A percentile compares a stretch with the other conserved stretches of the same genome.
phyloP scores from a whole-genome alignment of 1,140 invertebrate species.

The Holotrichia oblita region DNA sequence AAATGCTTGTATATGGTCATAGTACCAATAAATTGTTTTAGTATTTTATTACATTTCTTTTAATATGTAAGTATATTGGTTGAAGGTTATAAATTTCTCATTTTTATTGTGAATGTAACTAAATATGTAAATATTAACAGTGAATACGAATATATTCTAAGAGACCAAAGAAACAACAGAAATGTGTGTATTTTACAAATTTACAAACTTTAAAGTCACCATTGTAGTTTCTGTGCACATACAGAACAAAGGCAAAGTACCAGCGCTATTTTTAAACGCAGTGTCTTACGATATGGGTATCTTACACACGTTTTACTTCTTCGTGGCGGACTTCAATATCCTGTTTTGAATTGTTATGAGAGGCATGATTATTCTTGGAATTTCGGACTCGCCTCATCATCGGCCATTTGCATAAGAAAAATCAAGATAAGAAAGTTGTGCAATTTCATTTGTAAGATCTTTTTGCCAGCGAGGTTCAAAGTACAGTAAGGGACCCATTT shows the following conservation, averaged over 20 bases:
- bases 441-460: slow-evolving; percentile 34
- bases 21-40: too few species aligned
- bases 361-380: slow-evolving; percentile 33
- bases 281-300: slow-evolving; percentile 15
- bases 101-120: too few species aligned
- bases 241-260: slow-evolving; percentile 26
- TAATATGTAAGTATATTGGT: too few species aligned
- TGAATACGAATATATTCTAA: background rate
- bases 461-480: background rate
- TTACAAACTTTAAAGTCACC: slow-evolving; percentile 3
- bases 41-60: too few species aligned
- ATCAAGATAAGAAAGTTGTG: slow-evolving; percentile 32
- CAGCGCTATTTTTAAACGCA: slow-evolving; percentile 31
- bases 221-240: slow-evolving; percentile 3
- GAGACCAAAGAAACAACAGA: background rate
- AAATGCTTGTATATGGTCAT: too few species aligned
- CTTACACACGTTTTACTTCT: slow-evolving; percentile 27
- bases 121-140: too few species aligned
- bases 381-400: slow-evolving; percentile 34
- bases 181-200: slow-evolving; percentile 21
- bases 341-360: slow-evolving; percentile 32
- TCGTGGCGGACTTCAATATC: slow-evolving; percentile 32
- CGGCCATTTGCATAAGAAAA: slow-evolving; percentile 24
- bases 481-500: background rate
- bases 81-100: too few species aligned